phyloP scores from a whole-genome alignment of 2,113 vertebrate genomes.

The Dasyurus viverrinus region DNA sequence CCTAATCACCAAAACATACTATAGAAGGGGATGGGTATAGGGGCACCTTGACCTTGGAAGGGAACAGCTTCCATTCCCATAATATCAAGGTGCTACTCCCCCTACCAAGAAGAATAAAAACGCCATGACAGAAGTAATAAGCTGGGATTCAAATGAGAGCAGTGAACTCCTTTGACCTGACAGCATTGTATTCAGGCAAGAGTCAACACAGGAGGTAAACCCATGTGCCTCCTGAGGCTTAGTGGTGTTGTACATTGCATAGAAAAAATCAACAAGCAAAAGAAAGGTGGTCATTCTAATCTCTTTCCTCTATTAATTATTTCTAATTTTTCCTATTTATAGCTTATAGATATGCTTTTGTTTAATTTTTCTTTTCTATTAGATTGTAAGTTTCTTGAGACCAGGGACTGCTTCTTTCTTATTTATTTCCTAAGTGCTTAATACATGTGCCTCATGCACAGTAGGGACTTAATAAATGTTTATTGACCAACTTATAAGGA shows the following conservation, averaged over 20 bases:
- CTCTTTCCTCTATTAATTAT: background rate
- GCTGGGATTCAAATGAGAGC: background rate
- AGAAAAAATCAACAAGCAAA: background rate
- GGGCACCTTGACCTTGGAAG: background rate
- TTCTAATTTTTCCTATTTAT: background rate
- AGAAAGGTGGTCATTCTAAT: background rate
- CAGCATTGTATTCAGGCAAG: background rate
- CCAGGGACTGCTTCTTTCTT: background rate
- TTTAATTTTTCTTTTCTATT: background rate
- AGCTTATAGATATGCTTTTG: background rate
- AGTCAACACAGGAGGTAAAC: background rate
- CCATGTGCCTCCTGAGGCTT: background rate
- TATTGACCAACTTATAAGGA: background rate
- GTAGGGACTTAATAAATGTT: background rate
- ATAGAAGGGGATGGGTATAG: background rate
- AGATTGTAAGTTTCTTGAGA: background rate
- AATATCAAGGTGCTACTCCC: background rate
- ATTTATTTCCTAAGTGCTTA: background rate
- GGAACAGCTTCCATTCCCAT: background rate
- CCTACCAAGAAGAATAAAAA: background rate
- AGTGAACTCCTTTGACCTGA: background rate
- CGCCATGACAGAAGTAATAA: background rate
- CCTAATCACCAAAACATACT: background rate
- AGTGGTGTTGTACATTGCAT: background rate
- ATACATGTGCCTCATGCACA: background rate